These are phyloP conservation scores for Lordiphosa fenestrarum DNA, from an alignment of 2,888 invertebrate genomes.

Conservation along the genomic window DNA sequence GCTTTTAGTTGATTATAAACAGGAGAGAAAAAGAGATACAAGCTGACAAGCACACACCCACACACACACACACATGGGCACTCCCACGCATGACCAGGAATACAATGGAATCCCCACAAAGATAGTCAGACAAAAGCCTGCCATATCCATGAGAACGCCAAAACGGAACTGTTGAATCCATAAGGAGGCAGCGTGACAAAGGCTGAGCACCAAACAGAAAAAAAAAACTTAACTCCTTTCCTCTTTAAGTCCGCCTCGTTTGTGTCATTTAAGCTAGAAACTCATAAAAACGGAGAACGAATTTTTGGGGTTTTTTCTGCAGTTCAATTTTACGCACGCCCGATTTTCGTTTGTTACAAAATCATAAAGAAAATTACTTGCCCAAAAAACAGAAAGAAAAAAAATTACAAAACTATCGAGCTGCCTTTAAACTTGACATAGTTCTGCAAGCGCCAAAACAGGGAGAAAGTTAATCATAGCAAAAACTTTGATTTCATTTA, in stretches of 20 bases:
- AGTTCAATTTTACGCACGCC: constrained; percentile 69
- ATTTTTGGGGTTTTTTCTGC: constrained; percentile 5
- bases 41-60: constrained; percentile 6
- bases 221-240: constrained; percentile 4
- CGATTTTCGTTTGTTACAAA: constrained; percentile 48
- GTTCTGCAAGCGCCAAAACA: constrained; percentile 14
- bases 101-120: constrained; percentile 41
- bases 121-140: constrained; percentile 39
- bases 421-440: constrained; percentile 65
- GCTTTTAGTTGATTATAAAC: constrained; percentile 69
- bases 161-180: constrained; percentile 40
- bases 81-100: constrained; percentile 16
- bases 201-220: constrained; percentile 23
- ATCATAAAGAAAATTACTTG: constrained; percentile 66
- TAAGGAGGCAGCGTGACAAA: constrained; percentile 23
- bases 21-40: constrained; percentile 24
- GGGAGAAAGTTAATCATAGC: constrained; percentile 53
- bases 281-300: constrained; percentile 32
- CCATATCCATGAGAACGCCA: constrained; percentile 34
- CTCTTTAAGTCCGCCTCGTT: constrained; percentile 44
- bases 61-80: constrained; percentile 2
- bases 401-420: constrained; percentile 52
- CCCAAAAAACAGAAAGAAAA: constrained; percentile 8
- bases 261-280: constrained; percentile 36
- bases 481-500: constrained; percentile 60